These are phyloP conservation scores for Sesia apiformis DNA, from an alignment of 2,888 invertebrate genomes.

Conservation along the genomic window DNA sequence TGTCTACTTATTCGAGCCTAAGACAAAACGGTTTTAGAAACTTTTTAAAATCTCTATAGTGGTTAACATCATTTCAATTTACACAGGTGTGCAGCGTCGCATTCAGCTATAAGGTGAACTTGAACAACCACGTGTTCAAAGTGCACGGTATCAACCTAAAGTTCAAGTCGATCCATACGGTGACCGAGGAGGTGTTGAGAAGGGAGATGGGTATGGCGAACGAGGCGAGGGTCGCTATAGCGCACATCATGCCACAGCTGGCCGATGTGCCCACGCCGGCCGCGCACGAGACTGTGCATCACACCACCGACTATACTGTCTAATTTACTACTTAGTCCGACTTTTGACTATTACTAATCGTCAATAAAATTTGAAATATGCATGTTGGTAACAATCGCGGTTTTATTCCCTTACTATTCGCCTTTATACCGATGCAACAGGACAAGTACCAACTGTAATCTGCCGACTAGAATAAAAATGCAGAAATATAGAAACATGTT, in stretches of 20 bases:
- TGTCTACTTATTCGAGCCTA: too few species aligned
- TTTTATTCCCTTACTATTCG: too few species aligned
- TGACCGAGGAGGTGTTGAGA: constrained; percentile 58
- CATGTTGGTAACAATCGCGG: too few species aligned
- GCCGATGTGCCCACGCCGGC: constrained; percentile 44
- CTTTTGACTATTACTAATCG: too few species aligned
- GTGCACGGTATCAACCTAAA: constrained; percentile 65
- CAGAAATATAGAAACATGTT: too few species aligned
- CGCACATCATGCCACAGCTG: constrained; percentile 52
- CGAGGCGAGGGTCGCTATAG: constrained; percentile 43
- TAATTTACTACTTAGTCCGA: constrained; percentile 1
- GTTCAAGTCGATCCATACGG: constrained; percentile 65
- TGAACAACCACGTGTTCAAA: constrained; percentile 67
- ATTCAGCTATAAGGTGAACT: constrained; percentile 68
- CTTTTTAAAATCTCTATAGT: neutral
- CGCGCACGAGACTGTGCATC: constrained; percentile 49
- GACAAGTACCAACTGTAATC: too few species aligned
- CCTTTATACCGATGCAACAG: too few species aligned
- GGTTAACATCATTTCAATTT: constrained; percentile 7
- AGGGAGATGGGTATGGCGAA: constrained; percentile 49
- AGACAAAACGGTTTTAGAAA: too few species aligned
- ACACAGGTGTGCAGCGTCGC: constrained; percentile 68
- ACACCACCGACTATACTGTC: constrained; percentile 16
- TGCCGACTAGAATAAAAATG: too few species aligned
- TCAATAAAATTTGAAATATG: too few species aligned